Evolutionary conservation across 2,888 invertebrate genomes (phyloP).

Genomic region (Nemapogon koenigi): DNA sequence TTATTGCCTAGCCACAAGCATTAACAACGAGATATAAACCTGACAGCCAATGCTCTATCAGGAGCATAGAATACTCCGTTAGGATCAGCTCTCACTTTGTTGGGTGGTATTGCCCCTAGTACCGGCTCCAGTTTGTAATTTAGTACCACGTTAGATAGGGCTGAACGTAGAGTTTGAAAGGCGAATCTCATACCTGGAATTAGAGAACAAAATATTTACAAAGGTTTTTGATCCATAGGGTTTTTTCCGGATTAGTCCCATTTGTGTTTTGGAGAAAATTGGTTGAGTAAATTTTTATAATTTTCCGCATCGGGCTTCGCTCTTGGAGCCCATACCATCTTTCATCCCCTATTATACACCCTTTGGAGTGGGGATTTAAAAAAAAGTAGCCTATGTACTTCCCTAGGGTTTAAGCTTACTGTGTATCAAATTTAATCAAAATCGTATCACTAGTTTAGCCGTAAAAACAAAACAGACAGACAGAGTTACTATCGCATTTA

Average conservation of each 20-base stretch:
- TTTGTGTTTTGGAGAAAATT: too few relatives aligned
- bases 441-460: background rate
- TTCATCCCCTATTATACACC: too few relatives aligned
- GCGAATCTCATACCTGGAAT: slow-evolving; percentile 7
- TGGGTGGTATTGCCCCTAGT: background rate
- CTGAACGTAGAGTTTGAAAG: slow-evolving; percentile 1
- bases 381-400: background rate
- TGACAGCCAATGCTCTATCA: slow-evolving; percentile 1
- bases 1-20: too few relatives aligned
- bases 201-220: background rate
- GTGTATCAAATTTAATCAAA: background rate
- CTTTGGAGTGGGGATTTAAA: background rate
- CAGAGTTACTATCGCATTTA: background rate
- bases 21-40: slow-evolving; percentile 4
- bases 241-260: too few relatives aligned
- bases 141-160: slow-evolving; percentile 1
- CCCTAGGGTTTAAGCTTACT: too few relatives aligned
- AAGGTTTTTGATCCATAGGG: too few relatives aligned
- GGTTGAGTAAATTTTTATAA: too few relatives aligned
- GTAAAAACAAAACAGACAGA: too few relatives aligned
- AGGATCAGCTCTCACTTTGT: background rate
- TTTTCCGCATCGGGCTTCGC: too few relatives aligned
- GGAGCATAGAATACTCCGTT: slow-evolving; percentile 5
- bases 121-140: background rate
- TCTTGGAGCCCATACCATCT: too few relatives aligned